Conservation (phyloP, 2,113 vertebrate genomes). For the Mungos mungo region DNA sequence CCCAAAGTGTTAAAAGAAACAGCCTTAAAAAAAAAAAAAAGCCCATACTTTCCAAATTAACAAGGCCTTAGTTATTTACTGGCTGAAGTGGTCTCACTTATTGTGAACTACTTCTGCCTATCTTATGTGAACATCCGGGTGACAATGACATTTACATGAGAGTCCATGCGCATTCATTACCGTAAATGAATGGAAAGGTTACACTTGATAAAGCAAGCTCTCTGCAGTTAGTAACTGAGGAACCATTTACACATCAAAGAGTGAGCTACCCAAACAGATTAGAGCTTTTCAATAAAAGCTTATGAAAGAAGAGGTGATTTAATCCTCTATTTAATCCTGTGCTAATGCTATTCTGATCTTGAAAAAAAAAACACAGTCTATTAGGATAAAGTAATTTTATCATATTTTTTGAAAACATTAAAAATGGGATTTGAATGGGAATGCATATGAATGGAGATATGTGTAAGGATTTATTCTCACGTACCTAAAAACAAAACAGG, state of each 20-base stretch:
- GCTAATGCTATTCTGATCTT: neutral
- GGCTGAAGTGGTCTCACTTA: neutral
- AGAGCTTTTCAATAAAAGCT: conserved; percentile 46
- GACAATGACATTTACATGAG: conserved; percentile 61
- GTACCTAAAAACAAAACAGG: neutral
- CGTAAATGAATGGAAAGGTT: conserved; percentile 47
- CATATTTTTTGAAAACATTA: neutral
- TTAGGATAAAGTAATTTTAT: neutral
- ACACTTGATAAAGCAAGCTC: conserved; percentile 46
- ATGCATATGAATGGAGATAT: neutral
- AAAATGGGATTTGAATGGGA: neutral
- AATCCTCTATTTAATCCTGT: neutral
- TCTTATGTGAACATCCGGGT: conserved; percentile 65
- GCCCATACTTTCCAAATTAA: neutral
- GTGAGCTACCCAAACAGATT: conserved; percentile 26
- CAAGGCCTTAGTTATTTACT: neutral
- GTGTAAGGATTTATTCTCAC: neutral
- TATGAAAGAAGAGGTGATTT: conserved; percentile 33
- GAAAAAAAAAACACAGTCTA: neutral
- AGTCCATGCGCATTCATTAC: conserved; percentile 45
- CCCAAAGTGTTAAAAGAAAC: neutral
- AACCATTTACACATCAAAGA: conserved; percentile 75
- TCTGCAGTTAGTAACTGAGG: conserved; percentile 22
- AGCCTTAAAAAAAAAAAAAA: neutral
- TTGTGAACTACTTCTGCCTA: conserved; percentile 21